Conservation (phyloP, 2,113 vertebrate genomes). For the Acanthisitta chloris region DNA sequence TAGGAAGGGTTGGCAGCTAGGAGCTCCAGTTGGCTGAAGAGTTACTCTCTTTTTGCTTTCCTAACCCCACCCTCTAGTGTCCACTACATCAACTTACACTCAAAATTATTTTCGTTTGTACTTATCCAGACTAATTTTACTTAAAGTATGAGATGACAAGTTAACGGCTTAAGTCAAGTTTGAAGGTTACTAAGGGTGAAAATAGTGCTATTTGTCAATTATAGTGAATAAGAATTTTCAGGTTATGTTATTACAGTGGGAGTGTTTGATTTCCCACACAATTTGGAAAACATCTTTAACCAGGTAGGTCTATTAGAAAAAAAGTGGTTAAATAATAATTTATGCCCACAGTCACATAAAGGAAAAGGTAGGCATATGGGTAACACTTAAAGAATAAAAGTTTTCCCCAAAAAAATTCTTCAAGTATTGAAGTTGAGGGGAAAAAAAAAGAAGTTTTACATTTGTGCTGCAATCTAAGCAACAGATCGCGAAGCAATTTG, state of each 20-base stretch:
- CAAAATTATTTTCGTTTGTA: background rate
- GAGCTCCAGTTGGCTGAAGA: background rate
- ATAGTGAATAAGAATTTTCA: background rate
- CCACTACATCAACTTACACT: background rate
- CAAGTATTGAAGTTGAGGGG: background rate
- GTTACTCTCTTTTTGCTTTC: background rate
- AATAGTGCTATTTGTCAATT: background rate
- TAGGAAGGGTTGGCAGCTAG: background rate
- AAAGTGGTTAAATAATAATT: background rate
- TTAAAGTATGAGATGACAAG: background rate
- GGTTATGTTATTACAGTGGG: background rate
- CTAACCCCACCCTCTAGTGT: background rate
- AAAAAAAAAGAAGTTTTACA: background rate
- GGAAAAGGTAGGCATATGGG: background rate
- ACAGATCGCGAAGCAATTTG: background rate
- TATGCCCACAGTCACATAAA: background rate
- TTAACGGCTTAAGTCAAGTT: background rate
- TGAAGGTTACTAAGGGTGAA: background rate
- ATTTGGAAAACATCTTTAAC: background rate
- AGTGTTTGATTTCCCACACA: background rate
- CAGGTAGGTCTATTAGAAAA: background rate
- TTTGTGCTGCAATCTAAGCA: background rate
- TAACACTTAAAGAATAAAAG: background rate
- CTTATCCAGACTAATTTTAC: background rate
- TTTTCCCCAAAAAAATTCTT: background rate